phyloP scores from a whole-genome alignment of 2,113 vertebrate species.

The Martes martes region DNA sequence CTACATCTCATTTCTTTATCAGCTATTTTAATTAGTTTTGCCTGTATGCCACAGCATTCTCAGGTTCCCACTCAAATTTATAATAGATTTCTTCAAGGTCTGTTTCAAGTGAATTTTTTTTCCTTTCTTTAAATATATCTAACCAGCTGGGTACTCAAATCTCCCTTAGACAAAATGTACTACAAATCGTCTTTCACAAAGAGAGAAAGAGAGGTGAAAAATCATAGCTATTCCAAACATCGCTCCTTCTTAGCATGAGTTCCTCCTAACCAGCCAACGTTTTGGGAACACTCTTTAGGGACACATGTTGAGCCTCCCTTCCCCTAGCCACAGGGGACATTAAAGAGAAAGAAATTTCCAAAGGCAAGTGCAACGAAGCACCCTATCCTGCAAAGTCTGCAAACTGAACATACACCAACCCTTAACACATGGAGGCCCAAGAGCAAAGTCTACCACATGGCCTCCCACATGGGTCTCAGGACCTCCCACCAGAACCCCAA shows the following conservation, averaged over 20 bases:
- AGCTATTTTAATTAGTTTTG: constrained; percentile 68
- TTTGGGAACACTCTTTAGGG: constrained; percentile 6
- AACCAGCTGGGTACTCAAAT: constrained; percentile 53
- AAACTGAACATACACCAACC: background rate
- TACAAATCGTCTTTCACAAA: constrained; percentile 59
- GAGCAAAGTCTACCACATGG: background rate
- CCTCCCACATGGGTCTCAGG: background rate
- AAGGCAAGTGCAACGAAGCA: background rate
- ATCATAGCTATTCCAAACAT: constrained; percentile 1
- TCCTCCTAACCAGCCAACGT: background rate
- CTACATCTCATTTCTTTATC: constrained; percentile 60
- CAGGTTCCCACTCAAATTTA: constrained; percentile 64
- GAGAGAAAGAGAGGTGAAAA: constrained; percentile 2
- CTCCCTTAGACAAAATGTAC: constrained; percentile 59
- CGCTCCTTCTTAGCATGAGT: background rate
- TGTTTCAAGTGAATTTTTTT: constrained; percentile 45
- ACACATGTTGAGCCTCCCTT: background rate
- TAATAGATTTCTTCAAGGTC: constrained; percentile 58
- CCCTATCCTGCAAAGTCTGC: background rate
- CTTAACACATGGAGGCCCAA: background rate
- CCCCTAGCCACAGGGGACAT: background rate
- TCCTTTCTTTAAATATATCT: constrained; percentile 59
- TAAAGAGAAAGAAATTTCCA: constrained; percentile 39
- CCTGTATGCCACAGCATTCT: constrained; percentile 48
- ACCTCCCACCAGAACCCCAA: background rate